Evolutionary conservation across 23 tunicate species (phyloP).

Genomic region (Clavelina lepadiformis): DNA sequence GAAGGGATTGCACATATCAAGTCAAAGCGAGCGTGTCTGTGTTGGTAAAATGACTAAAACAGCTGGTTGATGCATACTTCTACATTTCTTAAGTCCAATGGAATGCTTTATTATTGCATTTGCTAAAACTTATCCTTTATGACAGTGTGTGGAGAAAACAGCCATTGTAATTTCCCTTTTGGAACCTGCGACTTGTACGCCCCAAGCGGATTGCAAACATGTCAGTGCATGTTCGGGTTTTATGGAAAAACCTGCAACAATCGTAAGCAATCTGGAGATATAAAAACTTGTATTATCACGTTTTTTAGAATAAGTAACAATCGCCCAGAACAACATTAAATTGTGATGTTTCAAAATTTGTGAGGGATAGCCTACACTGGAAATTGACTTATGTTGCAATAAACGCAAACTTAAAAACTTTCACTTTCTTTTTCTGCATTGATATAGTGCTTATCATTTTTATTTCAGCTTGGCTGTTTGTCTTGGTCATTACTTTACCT

Average conservation of each 20-base stretch:
- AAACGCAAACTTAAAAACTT: too few relatives aligned
- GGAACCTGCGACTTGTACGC: constrained; percentile 24
- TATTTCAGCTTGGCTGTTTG: constrained; percentile 22
- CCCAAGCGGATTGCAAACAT: constrained; percentile 15
- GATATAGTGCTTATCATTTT: too few relatives aligned
- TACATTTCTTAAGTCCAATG: neutral
- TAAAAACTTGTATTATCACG: too few relatives aligned
- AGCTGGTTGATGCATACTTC: too few relatives aligned
- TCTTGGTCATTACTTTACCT: constrained; percentile 7
- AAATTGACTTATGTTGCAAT: too few relatives aligned
- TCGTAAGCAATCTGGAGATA: constrained; percentile 24
- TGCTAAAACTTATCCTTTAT: neutral
- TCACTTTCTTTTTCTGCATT: neutral
- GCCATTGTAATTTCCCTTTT: constrained; percentile 45
- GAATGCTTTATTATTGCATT: neutral
- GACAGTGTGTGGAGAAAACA: constrained; percentile 2
- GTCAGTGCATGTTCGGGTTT: constrained; percentile 45
- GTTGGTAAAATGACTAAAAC: too few relatives aligned
- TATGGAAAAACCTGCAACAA: constrained; percentile 26
- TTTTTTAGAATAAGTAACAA: too few relatives aligned
- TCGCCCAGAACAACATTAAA: too few relatives aligned
- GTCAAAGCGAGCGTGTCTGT: too few relatives aligned
- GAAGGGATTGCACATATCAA: too few relatives aligned
- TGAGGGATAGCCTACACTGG: too few relatives aligned
- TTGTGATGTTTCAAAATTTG: too few relatives aligned